Conservation (phyloP, 2,113 vertebrate species). For the Cygnus atratus region DNA sequence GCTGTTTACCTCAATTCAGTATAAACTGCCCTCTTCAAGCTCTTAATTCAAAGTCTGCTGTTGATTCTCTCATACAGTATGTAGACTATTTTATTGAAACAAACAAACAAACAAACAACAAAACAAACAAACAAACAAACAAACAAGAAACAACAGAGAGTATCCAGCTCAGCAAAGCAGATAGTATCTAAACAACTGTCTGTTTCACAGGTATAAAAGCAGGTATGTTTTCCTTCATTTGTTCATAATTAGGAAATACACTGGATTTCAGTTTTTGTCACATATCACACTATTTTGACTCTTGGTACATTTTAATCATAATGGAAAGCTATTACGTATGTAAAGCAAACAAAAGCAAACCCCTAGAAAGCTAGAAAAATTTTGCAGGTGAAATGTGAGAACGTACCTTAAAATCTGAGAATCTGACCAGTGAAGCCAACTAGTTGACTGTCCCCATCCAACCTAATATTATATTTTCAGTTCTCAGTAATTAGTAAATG, state of each 20-base stretch:
- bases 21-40: constrained; percentile 27
- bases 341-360: background rate
- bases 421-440: background rate
- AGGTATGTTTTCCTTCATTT: background rate
- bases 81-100: background rate
- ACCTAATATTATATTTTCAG: background rate
- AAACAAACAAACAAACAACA: no score
- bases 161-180: background rate
- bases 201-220: background rate
- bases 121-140: no score
- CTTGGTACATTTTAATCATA: background rate
- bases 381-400: background rate
- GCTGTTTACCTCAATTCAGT: constrained; percentile 8
- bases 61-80: constrained; percentile 18
- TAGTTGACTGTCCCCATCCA: background rate
- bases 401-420: background rate
- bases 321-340: background rate
- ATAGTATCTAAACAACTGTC: background rate
- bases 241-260: background rate
- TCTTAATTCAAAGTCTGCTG: constrained; percentile 55
- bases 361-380: background rate
- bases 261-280: background rate
- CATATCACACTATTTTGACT: background rate
- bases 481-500: background rate
- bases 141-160: background rate